Percentiles rank a stretch among this genome's conserved stretches.
phyloP scores from a whole-genome alignment of 2,888 invertebrate genomes.

The Oithona nana region DNA sequence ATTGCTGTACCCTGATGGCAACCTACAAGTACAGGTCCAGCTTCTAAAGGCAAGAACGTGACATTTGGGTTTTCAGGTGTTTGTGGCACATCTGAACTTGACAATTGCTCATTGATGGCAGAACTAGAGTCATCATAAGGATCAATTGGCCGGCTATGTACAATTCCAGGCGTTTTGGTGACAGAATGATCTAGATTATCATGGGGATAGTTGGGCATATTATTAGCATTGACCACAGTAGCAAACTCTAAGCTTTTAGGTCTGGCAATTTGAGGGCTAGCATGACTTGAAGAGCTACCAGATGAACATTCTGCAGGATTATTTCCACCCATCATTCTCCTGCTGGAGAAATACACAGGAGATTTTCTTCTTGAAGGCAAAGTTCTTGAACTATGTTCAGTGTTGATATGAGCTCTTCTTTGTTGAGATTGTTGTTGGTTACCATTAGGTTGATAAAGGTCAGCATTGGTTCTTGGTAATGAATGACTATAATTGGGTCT shows the following conservation, averaged over 20 bases:
- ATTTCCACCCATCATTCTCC: neutral
- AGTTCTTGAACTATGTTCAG: neutral
- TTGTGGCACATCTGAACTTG: conserved; percentile 14
- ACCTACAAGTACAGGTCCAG: neutral
- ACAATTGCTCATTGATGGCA: conserved; percentile 6
- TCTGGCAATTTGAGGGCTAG: conserved; percentile 1
- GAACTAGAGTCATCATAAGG: conserved; percentile 13
- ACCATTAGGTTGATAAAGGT: neutral
- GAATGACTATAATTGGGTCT: neutral
- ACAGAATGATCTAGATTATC: neutral
- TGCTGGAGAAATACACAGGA: neutral
- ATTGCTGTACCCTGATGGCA: too few relatives aligned
- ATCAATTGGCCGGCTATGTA: neutral
- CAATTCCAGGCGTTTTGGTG: neutral
- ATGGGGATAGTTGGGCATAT: neutral
- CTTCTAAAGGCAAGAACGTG: neutral
- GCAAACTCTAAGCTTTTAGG: conserved; percentile 14
- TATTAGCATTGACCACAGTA: neutral
- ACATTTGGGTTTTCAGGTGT: conserved; percentile 9
- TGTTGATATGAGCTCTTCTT: neutral
- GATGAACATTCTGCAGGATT: conserved; percentile 15
- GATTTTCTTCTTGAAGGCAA: neutral
- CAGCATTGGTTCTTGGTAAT: neutral
- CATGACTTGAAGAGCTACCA: conserved; percentile 10
- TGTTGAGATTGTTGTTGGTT: neutral